Conservation (phyloP, 2,113 vertebrate species). For the Anoplopoma fimbria region DNA sequence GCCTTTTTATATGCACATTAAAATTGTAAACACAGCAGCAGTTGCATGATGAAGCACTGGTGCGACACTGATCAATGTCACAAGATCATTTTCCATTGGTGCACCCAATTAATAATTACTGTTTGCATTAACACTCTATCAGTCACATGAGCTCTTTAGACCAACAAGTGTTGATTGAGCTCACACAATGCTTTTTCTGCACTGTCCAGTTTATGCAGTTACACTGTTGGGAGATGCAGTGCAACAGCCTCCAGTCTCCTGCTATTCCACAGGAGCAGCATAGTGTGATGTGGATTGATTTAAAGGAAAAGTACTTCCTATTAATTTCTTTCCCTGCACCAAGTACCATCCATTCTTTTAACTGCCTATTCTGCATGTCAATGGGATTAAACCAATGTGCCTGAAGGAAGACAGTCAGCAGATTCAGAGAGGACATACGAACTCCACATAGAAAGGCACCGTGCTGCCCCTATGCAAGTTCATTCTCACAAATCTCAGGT, state of each 20-base stretch:
- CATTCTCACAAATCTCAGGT: background rate
- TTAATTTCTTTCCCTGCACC: background rate
- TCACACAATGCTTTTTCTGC: conserved; percentile 1
- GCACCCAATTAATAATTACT: background rate
- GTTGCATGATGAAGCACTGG: background rate
- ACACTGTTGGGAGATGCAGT: background rate
- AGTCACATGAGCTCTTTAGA: background rate
- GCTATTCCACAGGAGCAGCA: conserved; percentile 12
- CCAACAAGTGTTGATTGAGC: background rate
- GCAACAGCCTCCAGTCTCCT: background rate
- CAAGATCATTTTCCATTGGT: background rate
- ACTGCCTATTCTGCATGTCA: conserved; percentile 12
- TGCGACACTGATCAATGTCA: background rate
- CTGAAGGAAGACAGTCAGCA: background rate
- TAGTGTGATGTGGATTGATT: conserved; percentile 22
- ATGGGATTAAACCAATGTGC: too few relatives aligned
- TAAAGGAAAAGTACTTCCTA: background rate
- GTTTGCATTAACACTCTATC: background rate
- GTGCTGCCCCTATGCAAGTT: background rate
- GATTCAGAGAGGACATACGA: background rate
- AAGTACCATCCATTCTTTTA: background rate
- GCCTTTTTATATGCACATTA: conserved; percentile 16
- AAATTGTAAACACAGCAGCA: conserved; percentile 28
- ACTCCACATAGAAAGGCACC: background rate
- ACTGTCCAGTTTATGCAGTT: background rate